A percentile compares a stretch with the other conserved stretches of the same genome.
Evolutionary conservation across 2,888 invertebrate species (phyloP).

Genomic region (Eudemis profundana): DNA sequence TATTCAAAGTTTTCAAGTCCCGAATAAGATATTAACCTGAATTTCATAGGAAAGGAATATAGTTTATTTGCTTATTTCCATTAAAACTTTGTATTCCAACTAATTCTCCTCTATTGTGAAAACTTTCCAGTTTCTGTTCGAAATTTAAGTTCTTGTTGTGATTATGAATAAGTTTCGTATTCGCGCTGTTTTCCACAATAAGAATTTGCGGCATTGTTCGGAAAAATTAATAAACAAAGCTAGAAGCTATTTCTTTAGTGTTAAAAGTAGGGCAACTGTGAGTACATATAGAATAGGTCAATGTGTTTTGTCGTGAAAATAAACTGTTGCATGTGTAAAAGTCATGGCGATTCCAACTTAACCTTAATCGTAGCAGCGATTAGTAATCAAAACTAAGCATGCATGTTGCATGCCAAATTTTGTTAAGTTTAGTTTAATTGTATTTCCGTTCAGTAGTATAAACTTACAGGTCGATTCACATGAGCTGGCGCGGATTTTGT

Average conservation of each 20-base stretch:
- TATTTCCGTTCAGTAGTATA: no score
- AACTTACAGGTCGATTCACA: no score
- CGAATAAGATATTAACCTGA: neutral
- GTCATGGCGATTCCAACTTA: no score
- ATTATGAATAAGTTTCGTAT: constrained; percentile 14
- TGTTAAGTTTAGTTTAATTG: no score
- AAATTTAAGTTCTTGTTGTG: constrained; percentile 8
- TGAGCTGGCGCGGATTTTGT: no score
- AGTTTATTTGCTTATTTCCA: constrained; percentile 14
- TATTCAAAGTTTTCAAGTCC: neutral
- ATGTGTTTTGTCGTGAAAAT: no score
- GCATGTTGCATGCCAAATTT: no score
- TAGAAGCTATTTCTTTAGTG: neutral
- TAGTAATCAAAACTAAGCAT: no score
- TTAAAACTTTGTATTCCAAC: constrained; percentile 17
- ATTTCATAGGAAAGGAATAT: constrained; percentile 8
- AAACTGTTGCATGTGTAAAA: no score
- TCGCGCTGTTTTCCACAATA: neutral
- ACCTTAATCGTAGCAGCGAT: no score
- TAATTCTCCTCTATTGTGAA: constrained; percentile 21
- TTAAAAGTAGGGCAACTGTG: no score
- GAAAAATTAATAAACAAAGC: neutral
- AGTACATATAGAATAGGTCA: no score
- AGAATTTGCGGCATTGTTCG: constrained; percentile 3
- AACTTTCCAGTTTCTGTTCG: constrained; percentile 2